Percentiles rank a stretch among this genome's conserved stretches.
Evolutionary conservation across 2,113 vertebrate genomes (phyloP).

Genomic region (Sylvilagus bachmani): DNA sequence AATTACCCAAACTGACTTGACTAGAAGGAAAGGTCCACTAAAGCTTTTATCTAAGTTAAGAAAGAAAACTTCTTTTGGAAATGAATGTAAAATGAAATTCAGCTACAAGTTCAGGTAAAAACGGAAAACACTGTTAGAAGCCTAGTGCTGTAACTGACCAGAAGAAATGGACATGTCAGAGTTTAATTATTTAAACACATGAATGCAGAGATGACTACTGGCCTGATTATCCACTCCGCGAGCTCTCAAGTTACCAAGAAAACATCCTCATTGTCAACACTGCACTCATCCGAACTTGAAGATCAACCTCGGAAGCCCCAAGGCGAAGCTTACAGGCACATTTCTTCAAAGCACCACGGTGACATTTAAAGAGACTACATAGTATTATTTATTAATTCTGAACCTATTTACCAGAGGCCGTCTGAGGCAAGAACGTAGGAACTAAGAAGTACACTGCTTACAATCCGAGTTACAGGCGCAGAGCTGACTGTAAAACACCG

Average conservation of each 20-base stretch:
- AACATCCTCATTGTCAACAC: conserved; percentile 50
- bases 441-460: neutral
- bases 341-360: conserved; percentile 63
- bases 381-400: conserved; percentile 48
- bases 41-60: neutral
- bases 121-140: conserved; percentile 3
- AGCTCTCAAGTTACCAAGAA: conserved; percentile 62
- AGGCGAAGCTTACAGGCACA: conserved; percentile 61
- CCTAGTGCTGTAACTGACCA: neutral
- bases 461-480: neutral
- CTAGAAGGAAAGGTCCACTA: neutral
- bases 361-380: neutral
- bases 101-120: neutral
- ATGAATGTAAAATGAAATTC: neutral
- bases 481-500: neutral
- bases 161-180: neutral
- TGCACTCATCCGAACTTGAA: neutral
- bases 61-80: neutral
- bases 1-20: neutral
- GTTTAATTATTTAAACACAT: neutral
- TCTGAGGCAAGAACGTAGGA: conserved; percentile 22
- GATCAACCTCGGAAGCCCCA: neutral
- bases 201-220: neutral
- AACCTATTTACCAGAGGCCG: conserved; percentile 1
- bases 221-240: neutral